A percentile compares a stretch with the other conserved stretches of the same genome.
These are phyloP conservation scores for Microcebus tavaratra DNA, from an alignment of 2,113 vertebrate species.

Conservation along the genomic window DNA sequence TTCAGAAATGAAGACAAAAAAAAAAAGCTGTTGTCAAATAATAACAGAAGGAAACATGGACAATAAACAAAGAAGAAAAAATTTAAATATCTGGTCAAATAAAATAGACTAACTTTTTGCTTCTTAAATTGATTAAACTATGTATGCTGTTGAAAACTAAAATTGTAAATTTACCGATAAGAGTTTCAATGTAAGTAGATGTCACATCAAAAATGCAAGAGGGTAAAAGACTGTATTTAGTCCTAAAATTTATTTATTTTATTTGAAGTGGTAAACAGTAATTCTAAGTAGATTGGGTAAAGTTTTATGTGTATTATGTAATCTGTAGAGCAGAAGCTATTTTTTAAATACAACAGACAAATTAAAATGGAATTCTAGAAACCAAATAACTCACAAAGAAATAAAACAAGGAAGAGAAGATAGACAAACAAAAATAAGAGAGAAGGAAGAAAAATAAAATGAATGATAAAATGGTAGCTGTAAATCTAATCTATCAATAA, in stretches of 20 bases:
- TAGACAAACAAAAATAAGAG: background rate
- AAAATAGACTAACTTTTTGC: background rate
- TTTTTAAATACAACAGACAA: background rate
- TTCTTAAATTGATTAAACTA: background rate
- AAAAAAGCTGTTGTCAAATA: background rate
- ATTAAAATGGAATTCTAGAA: background rate
- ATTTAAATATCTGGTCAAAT: background rate
- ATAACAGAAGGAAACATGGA: background rate
- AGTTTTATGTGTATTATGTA: background rate
- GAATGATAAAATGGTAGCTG: background rate
- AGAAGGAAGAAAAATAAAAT: background rate
- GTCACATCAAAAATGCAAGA: background rate
- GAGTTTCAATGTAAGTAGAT: background rate
- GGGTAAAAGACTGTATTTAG: background rate
- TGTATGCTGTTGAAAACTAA: background rate
- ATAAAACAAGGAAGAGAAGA: background rate
- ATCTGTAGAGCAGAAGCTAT: background rate
- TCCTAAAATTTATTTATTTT: background rate
- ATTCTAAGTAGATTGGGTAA: background rate
- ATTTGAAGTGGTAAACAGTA: background rate
- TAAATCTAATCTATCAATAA: background rate
- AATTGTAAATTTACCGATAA: background rate
- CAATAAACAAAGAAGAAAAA: background rate
- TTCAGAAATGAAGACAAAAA: background rate
- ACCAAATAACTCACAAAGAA: background rate